phyloP scores from a whole-genome alignment of 2,113 vertebrate genomes.

The Glareola pratincola region DNA sequence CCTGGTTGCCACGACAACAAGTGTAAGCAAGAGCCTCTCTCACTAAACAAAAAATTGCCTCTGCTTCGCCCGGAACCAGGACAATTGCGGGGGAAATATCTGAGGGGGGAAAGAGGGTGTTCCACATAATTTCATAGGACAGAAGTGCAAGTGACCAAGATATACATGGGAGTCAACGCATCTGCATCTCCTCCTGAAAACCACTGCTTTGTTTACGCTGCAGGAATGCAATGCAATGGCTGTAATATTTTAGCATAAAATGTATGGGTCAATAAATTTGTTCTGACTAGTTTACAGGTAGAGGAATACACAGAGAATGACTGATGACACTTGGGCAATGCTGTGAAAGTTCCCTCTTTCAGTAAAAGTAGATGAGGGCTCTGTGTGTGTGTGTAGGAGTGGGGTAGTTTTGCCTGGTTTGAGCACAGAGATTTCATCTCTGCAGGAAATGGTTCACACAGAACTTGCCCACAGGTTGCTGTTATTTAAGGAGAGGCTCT shows the following conservation, averaged over 20 bases:
- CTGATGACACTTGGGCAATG: not conserved
- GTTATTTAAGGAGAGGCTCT: not conserved
- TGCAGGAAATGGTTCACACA: fast-evolving
- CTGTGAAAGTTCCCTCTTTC: not conserved
- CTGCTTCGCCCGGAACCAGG: no score
- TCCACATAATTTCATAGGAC: not conserved
- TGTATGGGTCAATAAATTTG: not conserved
- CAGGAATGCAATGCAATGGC: not conserved
- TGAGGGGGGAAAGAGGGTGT: not conserved
- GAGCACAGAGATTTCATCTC: not conserved
- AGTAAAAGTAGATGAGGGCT: not conserved
- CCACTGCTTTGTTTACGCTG: fast-evolving
- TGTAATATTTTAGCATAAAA: not conserved
- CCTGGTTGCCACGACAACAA: no score
- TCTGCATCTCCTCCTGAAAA: not conserved
- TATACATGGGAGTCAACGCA: not conserved
- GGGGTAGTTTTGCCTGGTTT: not conserved
- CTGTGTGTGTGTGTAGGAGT: not conserved
- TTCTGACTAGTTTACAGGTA: not conserved
- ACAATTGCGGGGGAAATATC: not conserved
- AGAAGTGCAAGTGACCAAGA: not conserved
- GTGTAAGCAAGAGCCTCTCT: no score
- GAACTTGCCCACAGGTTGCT: not conserved
- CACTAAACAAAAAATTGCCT: no score
- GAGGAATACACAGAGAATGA: not conserved